Evolutionary conservation across 2,113 vertebrate genomes (phyloP), one percentile per base, ranked within the genome.

Genomic region (Corydoras sp.): DNA sequence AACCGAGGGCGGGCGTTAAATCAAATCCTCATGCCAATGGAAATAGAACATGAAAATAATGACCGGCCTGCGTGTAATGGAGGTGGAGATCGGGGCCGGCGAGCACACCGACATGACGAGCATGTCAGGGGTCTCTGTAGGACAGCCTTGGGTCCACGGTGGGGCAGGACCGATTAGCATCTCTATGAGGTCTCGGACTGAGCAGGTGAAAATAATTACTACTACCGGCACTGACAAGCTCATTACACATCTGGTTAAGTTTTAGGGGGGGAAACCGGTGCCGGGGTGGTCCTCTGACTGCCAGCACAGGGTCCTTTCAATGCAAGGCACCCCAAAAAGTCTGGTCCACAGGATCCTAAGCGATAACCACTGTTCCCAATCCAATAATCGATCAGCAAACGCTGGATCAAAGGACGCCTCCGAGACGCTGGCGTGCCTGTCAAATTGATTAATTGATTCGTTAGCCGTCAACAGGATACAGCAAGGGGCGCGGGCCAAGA

Each of bases 161-260:
- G 54, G 71, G 70, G 50, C 50, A 61, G 62, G 49, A 72, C 62
- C 71, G 72, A 80, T 84, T 87, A 80, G 80, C 82, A 76, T 84
- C 73, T 71, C 62, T 76, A 74, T 70, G 53, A 79, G 70, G 80
- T 77, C 65, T 79, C 77, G 79, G 51, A 75, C 58, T 62, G 67
- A 70, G 76, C 87, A 87, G 85, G 86, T 89, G 88, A 88, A 83
- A 88, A 86, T 86, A 84, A 88, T 88, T 86, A 89, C 77, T 68
- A 77, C 82, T 82, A 82, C 77, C 77, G 64, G 70, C 48, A 49
- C 64, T 68, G 76, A 48, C 65, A 74, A 58, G 81, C 84, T 88
- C 86, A 81, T 88, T 86, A 81, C 82, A 89, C 89, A 90, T 91
- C 87, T 89, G 90, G 87, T 84, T 86, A 79, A 81, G 84, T 83